phyloP scores from a whole-genome alignment of 92 coral and sea anemone species.

The Umimayanthus kanabou region DNA sequence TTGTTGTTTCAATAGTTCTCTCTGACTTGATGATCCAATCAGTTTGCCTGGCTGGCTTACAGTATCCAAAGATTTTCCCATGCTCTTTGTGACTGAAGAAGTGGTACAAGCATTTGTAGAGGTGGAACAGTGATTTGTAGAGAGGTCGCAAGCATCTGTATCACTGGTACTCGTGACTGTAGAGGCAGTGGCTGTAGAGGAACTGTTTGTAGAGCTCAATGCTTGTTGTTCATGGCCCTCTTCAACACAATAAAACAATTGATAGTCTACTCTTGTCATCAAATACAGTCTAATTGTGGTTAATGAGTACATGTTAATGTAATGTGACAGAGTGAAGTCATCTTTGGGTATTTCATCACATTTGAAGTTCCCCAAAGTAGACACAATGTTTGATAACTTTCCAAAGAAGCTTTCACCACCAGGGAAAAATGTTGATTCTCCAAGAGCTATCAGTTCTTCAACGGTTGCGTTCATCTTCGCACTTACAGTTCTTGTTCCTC shows the following conservation, averaged over 20 bases:
- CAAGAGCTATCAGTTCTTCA: constrained; percentile 42
- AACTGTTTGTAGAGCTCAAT: constrained; percentile 31
- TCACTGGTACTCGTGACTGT: constrained; percentile 9
- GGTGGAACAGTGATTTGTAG: constrained; percentile 37
- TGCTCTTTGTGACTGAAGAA: constrained; percentile 32
- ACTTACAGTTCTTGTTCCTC: constrained; percentile 50
- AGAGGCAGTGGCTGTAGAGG: constrained; percentile 37
- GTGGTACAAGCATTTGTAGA: constrained; percentile 19
- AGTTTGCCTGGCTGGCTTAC: constrained; percentile 31
- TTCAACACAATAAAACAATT: constrained; percentile 8
- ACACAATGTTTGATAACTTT: constrained; percentile 42
- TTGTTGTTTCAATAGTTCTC: constrained; percentile 39
- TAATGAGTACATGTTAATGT: constrained; percentile 47
- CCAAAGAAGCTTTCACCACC: constrained; percentile 55
- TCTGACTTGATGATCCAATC: constrained; percentile 51
- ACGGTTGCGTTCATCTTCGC: constrained; percentile 37
- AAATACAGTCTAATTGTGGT: constrained; percentile 62
- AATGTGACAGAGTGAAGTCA: constrained; percentile 39
- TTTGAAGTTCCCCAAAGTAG: constrained; percentile 51
- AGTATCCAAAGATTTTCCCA: constrained; percentile 26
- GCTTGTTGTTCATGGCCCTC: constrained; percentile 16
- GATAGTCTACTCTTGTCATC: constrained; percentile 47
- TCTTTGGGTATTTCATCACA: constrained; percentile 33
- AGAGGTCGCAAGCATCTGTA: constrained; percentile 30
- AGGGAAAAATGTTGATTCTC: constrained; percentile 59